Conservation (phyloP, 2,797 vertebrate genomes). For the Erpetoichthys calabaricus region DNA sequence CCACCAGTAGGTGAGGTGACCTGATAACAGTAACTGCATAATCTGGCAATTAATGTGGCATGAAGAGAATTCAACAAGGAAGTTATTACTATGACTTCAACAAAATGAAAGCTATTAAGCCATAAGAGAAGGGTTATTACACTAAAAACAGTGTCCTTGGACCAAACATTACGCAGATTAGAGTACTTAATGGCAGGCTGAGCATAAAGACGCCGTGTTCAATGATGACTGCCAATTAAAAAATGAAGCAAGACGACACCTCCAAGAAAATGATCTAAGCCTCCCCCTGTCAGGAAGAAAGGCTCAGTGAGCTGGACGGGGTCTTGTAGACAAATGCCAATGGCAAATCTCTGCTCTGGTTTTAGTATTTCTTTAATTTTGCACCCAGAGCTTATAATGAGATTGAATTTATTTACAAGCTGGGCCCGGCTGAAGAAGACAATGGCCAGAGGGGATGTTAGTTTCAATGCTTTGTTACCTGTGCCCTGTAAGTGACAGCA, state of each 20-base stretch:
- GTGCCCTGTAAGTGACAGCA: no score
- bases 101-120: conserved; percentile 1
- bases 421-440: no score
- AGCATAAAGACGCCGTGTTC: conserved; percentile 6
- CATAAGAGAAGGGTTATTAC: conserved; percentile 6
- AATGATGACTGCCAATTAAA: conserved; percentile 12
- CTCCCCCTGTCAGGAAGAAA: no score
- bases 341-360: no score
- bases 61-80: conserved; percentile 16
- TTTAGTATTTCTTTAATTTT: no score
- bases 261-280: no score
- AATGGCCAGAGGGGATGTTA: no score
- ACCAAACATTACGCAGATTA: neutral
- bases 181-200: neutral
- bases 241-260: conserved; percentile 16
- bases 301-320: no score
- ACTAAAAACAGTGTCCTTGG: neutral
- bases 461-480: no score
- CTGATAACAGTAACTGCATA: conserved; percentile 12
- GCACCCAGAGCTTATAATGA: no score
- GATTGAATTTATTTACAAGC: no score
- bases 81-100: conserved; percentile 19
- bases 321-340: no score
- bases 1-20: conserved; percentile 14
- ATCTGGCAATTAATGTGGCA: conserved; percentile 24